Percentiles rank a stretch among this genome's conserved stretches.
Conservation (phyloP, 2,113 vertebrate species). For the Baryphthengus martii region DNA sequence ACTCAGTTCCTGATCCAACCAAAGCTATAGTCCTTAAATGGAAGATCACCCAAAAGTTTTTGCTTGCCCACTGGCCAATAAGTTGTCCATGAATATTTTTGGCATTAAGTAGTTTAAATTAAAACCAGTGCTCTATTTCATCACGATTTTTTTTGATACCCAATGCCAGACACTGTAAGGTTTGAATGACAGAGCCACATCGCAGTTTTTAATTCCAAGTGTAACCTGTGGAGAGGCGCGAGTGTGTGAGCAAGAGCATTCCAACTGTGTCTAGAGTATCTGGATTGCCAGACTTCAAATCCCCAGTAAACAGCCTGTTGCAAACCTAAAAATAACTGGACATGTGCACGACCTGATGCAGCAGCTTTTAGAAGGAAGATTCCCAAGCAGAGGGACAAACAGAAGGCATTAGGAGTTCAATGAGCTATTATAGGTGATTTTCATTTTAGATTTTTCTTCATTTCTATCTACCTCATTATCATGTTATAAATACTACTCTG, state of each 20-base stretch:
- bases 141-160: conserved; percentile 24
- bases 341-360: conserved; percentile 59
- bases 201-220: conserved; percentile 51
- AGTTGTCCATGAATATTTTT: conserved; percentile 14
- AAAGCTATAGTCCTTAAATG: not conserved
- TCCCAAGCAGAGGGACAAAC: not conserved
- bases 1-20: not conserved
- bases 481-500: not conserved
- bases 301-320: conserved; percentile 60
- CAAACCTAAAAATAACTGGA: conserved; percentile 61
- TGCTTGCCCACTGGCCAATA: not conserved
- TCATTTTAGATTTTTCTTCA: not conserved
- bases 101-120: conserved; percentile 29
- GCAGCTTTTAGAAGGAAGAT: conserved; percentile 44
- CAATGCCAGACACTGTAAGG: conserved; percentile 1
- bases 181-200: conserved; percentile 68
- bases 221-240: conserved; percentile 25
- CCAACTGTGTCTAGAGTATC: conserved; percentile 67
- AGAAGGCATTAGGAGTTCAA: not conserved
- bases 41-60: not conserved
- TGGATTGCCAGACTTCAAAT: conserved; percentile 65
- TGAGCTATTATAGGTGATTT: not conserved
- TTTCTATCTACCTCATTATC: not conserved
- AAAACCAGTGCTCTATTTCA: conserved; percentile 39
- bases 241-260: conserved; percentile 47